Percentiles rank a stretch among this genome's conserved stretches.
phyloP scores from a whole-genome alignment of 2,113 vertebrate species.

The Megaceryle torquata region DNA sequence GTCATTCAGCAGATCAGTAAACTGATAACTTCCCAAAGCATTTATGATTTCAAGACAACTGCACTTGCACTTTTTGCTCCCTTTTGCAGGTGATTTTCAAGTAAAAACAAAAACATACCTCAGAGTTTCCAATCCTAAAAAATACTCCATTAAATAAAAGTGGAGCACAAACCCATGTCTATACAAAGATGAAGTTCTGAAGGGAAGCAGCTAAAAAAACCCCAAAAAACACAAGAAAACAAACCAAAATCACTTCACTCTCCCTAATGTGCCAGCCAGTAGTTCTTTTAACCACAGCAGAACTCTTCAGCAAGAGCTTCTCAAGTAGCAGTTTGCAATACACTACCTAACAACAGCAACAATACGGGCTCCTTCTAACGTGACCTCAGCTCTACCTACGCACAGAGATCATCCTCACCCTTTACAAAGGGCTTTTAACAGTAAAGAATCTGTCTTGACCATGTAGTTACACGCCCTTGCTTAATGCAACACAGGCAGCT shows the following conservation, averaged over 20 bases:
- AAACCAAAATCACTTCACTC: background rate
- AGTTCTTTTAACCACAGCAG: background rate
- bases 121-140: background rate
- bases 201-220: background rate
- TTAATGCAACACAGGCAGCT: background rate
- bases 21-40: background rate
- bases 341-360: background rate
- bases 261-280: background rate
- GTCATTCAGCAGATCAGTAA: background rate
- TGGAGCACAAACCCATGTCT: accelerated
- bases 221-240: background rate
- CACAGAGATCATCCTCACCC: background rate
- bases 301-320: background rate
- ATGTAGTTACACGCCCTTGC: background rate
- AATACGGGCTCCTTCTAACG: background rate
- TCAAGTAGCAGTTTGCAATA: background rate
- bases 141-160: background rate
- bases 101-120: background rate
- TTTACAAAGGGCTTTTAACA: background rate
- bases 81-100: background rate
- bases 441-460: background rate
- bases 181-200: background rate
- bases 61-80: background rate
- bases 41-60: background rate
- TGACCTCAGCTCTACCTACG: background rate